Percentiles rank a stretch among this genome's conserved stretches.
Conservation (phyloP, 2,888 invertebrate species). For the Cryptus viduatorius region DNA sequence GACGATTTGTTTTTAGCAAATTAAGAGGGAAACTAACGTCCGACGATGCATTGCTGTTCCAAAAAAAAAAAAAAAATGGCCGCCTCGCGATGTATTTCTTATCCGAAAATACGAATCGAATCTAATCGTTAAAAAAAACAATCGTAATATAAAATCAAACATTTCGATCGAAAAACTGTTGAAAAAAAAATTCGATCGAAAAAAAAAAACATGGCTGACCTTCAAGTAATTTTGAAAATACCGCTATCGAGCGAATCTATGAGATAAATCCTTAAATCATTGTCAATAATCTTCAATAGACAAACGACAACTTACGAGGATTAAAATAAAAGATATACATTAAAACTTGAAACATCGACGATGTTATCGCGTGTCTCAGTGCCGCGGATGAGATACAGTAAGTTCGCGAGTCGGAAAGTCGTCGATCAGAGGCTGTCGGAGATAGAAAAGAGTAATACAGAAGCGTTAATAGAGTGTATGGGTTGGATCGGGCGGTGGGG, state of each 20-base stretch:
- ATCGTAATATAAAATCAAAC: too few species aligned
- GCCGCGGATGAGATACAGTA: neutral
- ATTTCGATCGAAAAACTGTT: too few species aligned
- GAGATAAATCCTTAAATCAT: too few species aligned
- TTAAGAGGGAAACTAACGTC: constrained; percentile 78
- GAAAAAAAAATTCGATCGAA: too few species aligned
- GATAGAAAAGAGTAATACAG: constrained; percentile 24
- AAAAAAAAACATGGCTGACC: too few species aligned
- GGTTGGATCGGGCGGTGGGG: neutral
- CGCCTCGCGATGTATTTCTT: constrained; percentile 12
- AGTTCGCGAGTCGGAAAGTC: constrained; percentile 48
- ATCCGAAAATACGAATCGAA: neutral
- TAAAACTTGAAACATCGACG: constrained; percentile 16
- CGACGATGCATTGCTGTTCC: constrained; percentile 72
- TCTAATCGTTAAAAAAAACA: too few species aligned
- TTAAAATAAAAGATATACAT: neutral
- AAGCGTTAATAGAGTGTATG: constrained; percentile 20
- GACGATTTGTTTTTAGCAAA: constrained; percentile 83
- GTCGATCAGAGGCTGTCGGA: constrained; percentile 47
- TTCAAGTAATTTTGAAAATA: too few species aligned
- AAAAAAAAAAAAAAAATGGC: constrained; percentile 45
- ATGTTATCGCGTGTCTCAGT: constrained; percentile 30
- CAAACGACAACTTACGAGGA: too few species aligned
- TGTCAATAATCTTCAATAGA: too few species aligned
- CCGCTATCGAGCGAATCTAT: too few species aligned